Evolutionary conservation across 2,797 vertebrate species (phyloP).

Genomic region (Typhlichthys subterraneus): DNA sequence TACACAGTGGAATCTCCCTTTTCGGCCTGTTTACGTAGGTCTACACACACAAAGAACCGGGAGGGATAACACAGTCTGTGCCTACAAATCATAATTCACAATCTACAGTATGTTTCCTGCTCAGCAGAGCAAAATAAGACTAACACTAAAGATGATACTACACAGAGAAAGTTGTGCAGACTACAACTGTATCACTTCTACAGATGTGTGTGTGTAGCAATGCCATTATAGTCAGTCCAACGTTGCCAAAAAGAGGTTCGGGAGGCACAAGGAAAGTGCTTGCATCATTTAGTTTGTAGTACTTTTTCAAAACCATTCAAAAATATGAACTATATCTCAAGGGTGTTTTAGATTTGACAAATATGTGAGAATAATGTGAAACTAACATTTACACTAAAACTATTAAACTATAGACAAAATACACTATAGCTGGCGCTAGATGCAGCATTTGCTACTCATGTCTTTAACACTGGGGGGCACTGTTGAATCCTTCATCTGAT

Average conservation of each 20-base stretch:
- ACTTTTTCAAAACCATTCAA: constrained; percentile 60
- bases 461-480: constrained; percentile 64
- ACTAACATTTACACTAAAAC: constrained; percentile 46
- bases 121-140: constrained; percentile 51
- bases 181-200: constrained; percentile 55
- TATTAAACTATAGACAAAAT: constrained; percentile 51
- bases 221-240: constrained; percentile 51
- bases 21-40: constrained; percentile 84
- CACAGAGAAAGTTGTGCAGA: constrained; percentile 53
- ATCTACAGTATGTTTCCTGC: constrained; percentile 61
- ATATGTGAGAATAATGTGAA: constrained; percentile 52
- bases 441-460: constrained; percentile 66
- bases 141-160: constrained; percentile 50
- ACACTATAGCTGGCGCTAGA: constrained; percentile 53
- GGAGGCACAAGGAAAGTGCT: constrained; percentile 79
- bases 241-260: constrained; percentile 65
- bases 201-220: constrained; percentile 56
- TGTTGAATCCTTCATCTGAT: constrained; percentile 65
- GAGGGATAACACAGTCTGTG: constrained; percentile 82
- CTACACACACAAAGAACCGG: constrained; percentile 79
- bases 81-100: constrained; percentile 65
- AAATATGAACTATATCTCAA: constrained; percentile 56
- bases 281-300: constrained; percentile 76
- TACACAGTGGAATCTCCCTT: constrained; percentile 89
- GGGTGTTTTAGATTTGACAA: constrained; percentile 55